These are phyloP conservation scores for Drosophila phalerata DNA, from an alignment of 2,888 invertebrate species.

Conservation along the genomic window DNA sequence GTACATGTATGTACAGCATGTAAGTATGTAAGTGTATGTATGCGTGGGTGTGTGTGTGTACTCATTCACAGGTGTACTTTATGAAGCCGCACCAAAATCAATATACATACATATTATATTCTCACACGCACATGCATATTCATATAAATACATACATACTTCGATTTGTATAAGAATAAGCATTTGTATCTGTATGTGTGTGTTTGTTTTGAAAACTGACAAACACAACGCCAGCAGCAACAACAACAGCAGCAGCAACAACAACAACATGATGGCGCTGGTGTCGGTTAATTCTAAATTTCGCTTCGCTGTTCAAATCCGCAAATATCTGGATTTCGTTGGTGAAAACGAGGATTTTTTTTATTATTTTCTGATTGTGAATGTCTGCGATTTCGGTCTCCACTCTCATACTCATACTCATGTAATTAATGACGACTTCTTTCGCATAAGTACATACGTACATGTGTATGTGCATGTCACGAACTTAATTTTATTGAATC, in stretches of 20 bases:
- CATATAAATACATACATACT: slow-evolving; percentile 2
- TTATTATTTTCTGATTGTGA: slow-evolving; percentile 45
- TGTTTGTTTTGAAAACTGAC: slow-evolving; percentile 45
- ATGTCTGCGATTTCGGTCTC: slow-evolving; percentile 26
- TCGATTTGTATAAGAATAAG: slow-evolving; percentile 6
- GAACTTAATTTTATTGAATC: slow-evolving; percentile 28
- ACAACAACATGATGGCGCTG: slow-evolving; percentile 3
- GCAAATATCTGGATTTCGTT: slow-evolving; percentile 61
- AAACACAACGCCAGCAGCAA: slow-evolving; percentile 26
- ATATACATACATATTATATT: slow-evolving; percentile 14
- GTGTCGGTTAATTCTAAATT: slow-evolving; percentile 42
- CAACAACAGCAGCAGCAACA: slow-evolving; percentile 7
- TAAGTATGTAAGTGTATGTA: neutral
- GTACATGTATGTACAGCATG: neutral
- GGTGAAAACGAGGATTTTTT: slow-evolving; percentile 48
- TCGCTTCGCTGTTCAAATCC: slow-evolving; percentile 44
- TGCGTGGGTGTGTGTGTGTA: slow-evolving; percentile 6
- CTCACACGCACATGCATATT: slow-evolving; percentile 14
- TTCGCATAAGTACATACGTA: slow-evolving; percentile 3
- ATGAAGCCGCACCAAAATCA: slow-evolving; percentile 45
- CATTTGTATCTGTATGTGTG: slow-evolving; percentile 1
- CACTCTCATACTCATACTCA: slow-evolving; percentile 28
- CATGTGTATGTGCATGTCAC: slow-evolving; percentile 1
- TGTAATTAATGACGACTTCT: slow-evolving; percentile 48
- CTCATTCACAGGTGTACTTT: slow-evolving; percentile 17